Evolutionary conservation across 2,797 vertebrate genomes (phyloP), one percentile per base, ranked within the genome.

Genomic region (Lagocephalus sceleratus): DNA sequence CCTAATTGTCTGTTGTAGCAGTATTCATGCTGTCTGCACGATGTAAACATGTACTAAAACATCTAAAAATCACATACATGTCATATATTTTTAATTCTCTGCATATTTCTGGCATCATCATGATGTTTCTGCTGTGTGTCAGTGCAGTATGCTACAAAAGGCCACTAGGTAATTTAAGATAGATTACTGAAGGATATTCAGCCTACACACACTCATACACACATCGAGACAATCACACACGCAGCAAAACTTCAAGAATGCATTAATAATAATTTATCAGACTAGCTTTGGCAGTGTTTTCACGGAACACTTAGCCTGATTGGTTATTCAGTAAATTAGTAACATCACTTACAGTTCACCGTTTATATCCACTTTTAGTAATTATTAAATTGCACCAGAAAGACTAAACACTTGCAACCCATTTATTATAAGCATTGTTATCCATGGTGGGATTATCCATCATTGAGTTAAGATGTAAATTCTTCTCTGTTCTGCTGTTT

Each of bases 221-320:
- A 45, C 12, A 22, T 50, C 44, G 54, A 73, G 32, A 20, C 41
- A 46, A 51, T 35, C 42, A 43, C 20, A 47, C 46, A 22, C 35
- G 42, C 12, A 22, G 52, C 44, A 73, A 60, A 69, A 57, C 45
- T 55, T 56, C 40, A 38, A 45, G 51, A 53, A 41, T 67, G 57
- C 55, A 60, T 70, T 65, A 5, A 40, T 47, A 32, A 44, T 52
- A 59, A 78, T 88, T 80, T 11, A 79, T 86, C 77, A 78, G 62
- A 48, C 32, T 62, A 52, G 60, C 56, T 64, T 55, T 61, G 55
- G 52, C 57, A 66, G 62, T 8, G 7, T 76, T 79, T 78, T 81
- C 60, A 59, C 64, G 46, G 59, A 76, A 78, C 85, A 87, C 87
- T 87, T 85, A 82, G 75, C 32, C 63, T 79, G 83, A 88, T 87